Evolutionary conservation across 2,113 vertebrate species (phyloP).

Genomic region (Dascyllus trimaculatus): DNA sequence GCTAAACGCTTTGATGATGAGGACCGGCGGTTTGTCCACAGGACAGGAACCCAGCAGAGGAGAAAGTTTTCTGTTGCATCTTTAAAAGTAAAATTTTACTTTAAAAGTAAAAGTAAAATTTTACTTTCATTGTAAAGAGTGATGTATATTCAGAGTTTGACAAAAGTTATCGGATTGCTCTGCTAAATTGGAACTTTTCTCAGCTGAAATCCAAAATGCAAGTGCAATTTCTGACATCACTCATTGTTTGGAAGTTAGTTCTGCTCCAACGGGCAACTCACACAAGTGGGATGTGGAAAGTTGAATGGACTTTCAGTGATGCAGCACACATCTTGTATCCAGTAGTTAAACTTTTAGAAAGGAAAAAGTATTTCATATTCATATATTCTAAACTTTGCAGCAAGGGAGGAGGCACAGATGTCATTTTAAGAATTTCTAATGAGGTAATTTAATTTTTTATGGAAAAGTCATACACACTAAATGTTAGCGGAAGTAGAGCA

Average conservation of each 20-base stretch:
- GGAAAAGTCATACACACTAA: too few relatives aligned
- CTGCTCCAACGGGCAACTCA: too few relatives aligned
- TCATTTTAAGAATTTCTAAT: too few relatives aligned
- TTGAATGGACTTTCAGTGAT: not conserved
- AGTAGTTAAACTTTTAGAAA: not conserved
- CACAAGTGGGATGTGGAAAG: too few relatives aligned
- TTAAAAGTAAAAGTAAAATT: not conserved
- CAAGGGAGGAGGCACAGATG: too few relatives aligned
- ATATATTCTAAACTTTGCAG: too few relatives aligned
- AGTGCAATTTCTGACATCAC: not conserved
- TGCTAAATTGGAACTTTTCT: not conserved
- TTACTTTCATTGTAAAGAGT: not conserved
- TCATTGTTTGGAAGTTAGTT: not conserved
- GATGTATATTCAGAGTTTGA: not conserved
- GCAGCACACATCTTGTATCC: not conserved
- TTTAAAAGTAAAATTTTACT: not conserved
- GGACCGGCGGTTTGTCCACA: slow-evolving; percentile 33
- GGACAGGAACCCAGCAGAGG: not conserved
- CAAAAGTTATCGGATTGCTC: not conserved
- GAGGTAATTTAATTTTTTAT: too few relatives aligned
- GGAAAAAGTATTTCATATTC: too few relatives aligned
- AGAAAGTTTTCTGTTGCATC: not conserved
- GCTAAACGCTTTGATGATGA: slow-evolving; percentile 64
- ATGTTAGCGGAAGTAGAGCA: too few relatives aligned
- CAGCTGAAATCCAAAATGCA: not conserved